These are phyloP conservation scores for Periparus ater DNA, from an alignment of 2,797 vertebrate genomes.

Conservation along the genomic window DNA sequence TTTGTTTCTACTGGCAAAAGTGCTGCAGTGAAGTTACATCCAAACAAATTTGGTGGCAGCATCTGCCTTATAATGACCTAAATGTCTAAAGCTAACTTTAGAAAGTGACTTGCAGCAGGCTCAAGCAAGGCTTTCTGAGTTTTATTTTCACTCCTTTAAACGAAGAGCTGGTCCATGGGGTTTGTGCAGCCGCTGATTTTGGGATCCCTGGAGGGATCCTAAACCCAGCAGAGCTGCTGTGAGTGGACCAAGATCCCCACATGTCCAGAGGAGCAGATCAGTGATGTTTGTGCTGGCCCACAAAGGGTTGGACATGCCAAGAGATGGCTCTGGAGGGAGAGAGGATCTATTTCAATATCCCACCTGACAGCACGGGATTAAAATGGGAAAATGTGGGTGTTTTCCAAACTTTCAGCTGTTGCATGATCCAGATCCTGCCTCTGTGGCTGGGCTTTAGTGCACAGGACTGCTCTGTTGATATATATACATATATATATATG, in stretches of 20 bases:
- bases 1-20: slow-evolving; percentile 56
- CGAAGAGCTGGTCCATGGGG: accelerated
- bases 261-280: background rate
- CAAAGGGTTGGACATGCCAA: background rate
- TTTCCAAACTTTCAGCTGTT: background rate
- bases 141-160: background rate
- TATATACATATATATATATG: background rate
- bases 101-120: slow-evolving; percentile 28
- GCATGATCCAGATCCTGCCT: no score
- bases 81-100: slow-evolving; percentile 56
- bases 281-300: background rate
- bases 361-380: background rate
- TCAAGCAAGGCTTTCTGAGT: background rate
- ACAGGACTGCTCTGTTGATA: background rate
- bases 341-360: background rate
- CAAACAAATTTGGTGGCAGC: slow-evolving; percentile 48
- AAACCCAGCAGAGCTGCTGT: background rate
- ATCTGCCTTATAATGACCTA: slow-evolving; percentile 46
- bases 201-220: accelerated
- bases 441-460: background rate
- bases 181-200: background rate
- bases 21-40: background rate
- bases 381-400: background rate
- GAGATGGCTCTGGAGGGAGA: background rate
- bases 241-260: accelerated